These are phyloP conservation scores for Platyscapa corneri DNA, from an alignment of 1,140 invertebrate species.

Conservation along the genomic window DNA sequence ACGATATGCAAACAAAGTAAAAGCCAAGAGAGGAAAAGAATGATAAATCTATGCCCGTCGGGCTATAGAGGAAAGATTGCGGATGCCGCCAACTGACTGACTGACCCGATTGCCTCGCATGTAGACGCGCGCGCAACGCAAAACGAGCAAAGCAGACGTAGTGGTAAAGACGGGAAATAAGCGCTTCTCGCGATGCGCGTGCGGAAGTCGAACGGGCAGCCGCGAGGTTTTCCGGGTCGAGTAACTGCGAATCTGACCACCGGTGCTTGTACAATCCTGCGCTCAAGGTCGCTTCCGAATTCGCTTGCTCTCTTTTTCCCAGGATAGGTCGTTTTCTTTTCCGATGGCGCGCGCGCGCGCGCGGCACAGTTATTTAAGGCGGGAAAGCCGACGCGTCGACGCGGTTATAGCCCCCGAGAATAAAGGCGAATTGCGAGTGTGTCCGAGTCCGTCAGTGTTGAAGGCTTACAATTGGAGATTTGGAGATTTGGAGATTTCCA, in stretches of 20 bases:
- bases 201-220: not conserved
- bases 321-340: not conserved
- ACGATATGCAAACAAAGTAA: not conserved
- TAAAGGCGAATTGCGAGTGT: not conserved
- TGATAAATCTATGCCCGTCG: slow-evolving; percentile 2
- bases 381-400: slow-evolving; percentile 11
- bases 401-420: not conserved
- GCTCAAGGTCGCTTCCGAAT: slow-evolving; percentile 25
- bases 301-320: slow-evolving; percentile 1
- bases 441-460: not conserved
- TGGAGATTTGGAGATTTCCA: not conserved
- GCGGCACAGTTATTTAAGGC: slow-evolving; percentile 18
- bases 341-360: not conserved
- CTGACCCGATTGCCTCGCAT: not conserved
- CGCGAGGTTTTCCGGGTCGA: slow-evolving; percentile 34
- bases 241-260: slow-evolving; percentile 17
- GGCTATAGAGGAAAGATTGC: slow-evolving; percentile 31
- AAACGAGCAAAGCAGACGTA: not conserved
- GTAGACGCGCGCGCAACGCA: not conserved
- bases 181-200: not conserved
- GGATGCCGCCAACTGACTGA: slow-evolving; percentile 33
- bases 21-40: not conserved
- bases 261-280: not conserved
- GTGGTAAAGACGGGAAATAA: not conserved
- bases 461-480: not conserved